Base-by-base conservation (phyloP, 2,888 invertebrate genomes). In the Drosophila borealis region DNA sequence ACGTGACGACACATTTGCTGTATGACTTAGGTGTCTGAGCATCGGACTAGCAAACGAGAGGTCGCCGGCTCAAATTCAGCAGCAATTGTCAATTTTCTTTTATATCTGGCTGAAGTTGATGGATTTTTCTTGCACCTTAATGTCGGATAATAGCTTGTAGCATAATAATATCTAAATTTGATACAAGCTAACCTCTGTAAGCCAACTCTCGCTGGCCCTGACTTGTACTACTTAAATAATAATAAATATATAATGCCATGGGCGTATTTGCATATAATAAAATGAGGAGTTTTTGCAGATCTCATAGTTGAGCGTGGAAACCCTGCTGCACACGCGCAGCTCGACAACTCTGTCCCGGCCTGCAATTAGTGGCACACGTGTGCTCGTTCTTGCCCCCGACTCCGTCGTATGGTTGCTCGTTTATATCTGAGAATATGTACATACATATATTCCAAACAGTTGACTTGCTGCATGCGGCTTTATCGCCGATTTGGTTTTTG, bases 401-500 rank as follows among this genome's bases (percentile, higher is more conserved):
- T 21, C n/a, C n/a, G n/a, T n/a, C 17, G 34, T 34, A 29, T 46
- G 21, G 21, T 46, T 59, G 17, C 48, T 13, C 21, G 41, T 9
- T 1, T 4, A 10, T 14, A 11, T 25, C 11, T 55, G 17, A 46
- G 59, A 59, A 49, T 65, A 59, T n/a, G n/a, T n/a, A n/a, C n/a
- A n/a, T 55, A 36, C 51, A 51, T 56, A 48, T 57, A 44, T 62
- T 55, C 46, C n/a, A 65, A 60, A 59, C 36, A 81, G 66, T 74
- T 59, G 67, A 80, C 67, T 78, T 64, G 60, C 69, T 64, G 60
- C 69, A 54, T 64, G 69, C 33, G 73, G 65, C 63, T 74, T 79
- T 85, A 85, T 85, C 75, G 56, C 19, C 74, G 77, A 85, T 80
- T 80, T 73, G 61, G 55, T 66, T 76, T 45, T 64, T 57, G 61